Percentiles rank a stretch among this genome's conserved stretches.
Evolutionary conservation across 2,113 vertebrate genomes (phyloP).

Genomic region (Melospiza georgiana): DNA sequence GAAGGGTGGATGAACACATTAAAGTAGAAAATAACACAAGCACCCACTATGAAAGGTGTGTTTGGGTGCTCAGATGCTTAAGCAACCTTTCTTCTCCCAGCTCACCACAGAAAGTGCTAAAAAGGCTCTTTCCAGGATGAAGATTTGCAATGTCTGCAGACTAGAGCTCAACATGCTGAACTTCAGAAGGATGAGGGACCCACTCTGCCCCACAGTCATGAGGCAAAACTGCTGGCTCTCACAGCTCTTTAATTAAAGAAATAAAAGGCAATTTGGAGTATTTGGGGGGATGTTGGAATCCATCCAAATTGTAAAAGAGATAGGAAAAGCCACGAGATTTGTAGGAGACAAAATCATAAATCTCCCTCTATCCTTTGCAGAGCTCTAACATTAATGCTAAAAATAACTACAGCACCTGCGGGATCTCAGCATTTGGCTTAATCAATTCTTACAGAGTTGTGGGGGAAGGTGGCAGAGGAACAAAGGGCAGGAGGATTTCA

Average conservation of each 20-base stretch:
- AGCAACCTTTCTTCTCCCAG: not conserved
- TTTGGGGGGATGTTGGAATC: not conserved
- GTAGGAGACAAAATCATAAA: conserved; percentile 47
- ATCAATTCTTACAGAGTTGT: conserved; percentile 10
- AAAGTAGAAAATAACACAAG: not conserved
- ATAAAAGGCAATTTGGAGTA: conserved; percentile 1
- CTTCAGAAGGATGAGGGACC: not conserved
- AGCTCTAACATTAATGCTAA: conserved; percentile 52
- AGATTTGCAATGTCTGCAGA: not conserved
- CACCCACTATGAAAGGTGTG: not conserved
- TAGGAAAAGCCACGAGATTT: not conserved
- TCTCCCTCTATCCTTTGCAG: conserved; percentile 42
- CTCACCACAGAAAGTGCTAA: not conserved
- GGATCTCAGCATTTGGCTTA: conserved; percentile 47
- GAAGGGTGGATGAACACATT: not conserved
- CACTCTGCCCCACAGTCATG: not conserved
- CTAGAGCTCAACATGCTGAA: not conserved
- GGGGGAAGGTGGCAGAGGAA: not conserved
- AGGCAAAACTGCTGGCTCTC: not conserved
- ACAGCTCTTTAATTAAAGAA: conserved; percentile 21
- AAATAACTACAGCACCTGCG: conserved; percentile 25
- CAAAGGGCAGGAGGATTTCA: not conserved
- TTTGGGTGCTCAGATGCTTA: not conserved
- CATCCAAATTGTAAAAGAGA: conserved; percentile 5
- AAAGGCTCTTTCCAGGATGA: not conserved